Evolutionary conservation across 2,888 invertebrate species (phyloP).

Genomic region (Phaonia tiefii): DNA sequence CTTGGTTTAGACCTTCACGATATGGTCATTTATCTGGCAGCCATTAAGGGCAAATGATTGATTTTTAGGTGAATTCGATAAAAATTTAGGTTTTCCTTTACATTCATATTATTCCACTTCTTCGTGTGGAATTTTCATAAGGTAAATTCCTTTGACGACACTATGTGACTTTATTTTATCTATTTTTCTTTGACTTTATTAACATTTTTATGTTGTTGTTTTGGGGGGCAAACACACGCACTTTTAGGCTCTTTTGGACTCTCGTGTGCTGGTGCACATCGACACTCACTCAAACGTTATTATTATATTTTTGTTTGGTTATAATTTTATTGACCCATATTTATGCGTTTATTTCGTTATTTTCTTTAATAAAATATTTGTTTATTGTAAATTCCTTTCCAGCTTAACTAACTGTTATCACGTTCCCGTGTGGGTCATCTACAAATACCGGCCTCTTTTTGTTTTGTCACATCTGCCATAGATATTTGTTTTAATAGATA

Average conservation of each 20-base stretch:
- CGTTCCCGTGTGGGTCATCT: conserved; percentile 4
- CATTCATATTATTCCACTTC: background rate
- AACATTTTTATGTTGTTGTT: conserved; percentile 36
- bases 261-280: background rate
- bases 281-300: background rate
- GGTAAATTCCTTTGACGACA: conserved; percentile 9
- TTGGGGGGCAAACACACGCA: conserved; percentile 11
- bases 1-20: too few relatives aligned
- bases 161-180: conserved; percentile 29
- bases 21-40: background rate
- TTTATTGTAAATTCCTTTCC: conserved; percentile 45
- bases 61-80: conserved; percentile 8
- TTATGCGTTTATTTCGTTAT: conserved; percentile 47
- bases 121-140: conserved; percentile 1
- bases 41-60: conserved; percentile 2
- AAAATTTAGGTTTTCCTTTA: conserved; percentile 10
- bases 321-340: conserved; percentile 63
- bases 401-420: conserved; percentile 6
- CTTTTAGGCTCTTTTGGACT: too few relatives aligned
- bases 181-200: conserved; percentile 31
- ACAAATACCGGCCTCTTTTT: background rate
- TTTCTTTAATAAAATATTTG: conserved; percentile 51
- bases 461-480: background rate
- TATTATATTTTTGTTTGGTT: background rate
- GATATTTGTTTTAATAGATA: conserved; percentile 36